These are phyloP conservation scores for Ennomos erosarius DNA, from an alignment of 2,888 invertebrate genomes.

Conservation along the genomic window DNA sequence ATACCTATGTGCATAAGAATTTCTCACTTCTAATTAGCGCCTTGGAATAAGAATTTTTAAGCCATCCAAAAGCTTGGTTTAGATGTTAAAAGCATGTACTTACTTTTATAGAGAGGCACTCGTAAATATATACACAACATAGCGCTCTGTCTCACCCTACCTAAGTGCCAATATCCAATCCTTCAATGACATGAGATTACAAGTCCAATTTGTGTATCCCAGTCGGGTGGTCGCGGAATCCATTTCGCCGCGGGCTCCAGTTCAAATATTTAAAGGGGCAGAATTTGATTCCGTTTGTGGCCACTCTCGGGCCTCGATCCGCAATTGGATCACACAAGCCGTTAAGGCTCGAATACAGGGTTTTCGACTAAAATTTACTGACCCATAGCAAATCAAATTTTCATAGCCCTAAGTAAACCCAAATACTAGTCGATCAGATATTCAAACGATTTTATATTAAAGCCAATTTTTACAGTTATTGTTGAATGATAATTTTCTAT, in stretches of 20 bases:
- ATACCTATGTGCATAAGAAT: no score
- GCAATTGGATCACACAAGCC: constrained; percentile 82
- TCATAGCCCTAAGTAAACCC: constrained; percentile 69
- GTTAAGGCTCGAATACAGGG: constrained; percentile 60
- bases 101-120: no score
- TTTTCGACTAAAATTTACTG: constrained; percentile 74
- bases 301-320: constrained; percentile 55
- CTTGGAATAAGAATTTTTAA: no score
- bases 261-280: constrained; percentile 83
- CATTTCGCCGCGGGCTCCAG: constrained; percentile 58
- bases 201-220: constrained; percentile 28
- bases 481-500: no score
- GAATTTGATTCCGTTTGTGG: constrained; percentile 71
- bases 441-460: no score
- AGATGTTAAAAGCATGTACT: no score
- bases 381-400: constrained; percentile 56
- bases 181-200: constrained; percentile 22
- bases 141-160: not conserved
- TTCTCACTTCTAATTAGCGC: no score
- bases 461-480: no score
- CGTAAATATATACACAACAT: no score
- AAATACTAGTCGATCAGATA: constrained; percentile 35
- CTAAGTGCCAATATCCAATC: constrained; percentile 15
- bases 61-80: no score
- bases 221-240: constrained; percentile 29